Evolutionary conservation across 2,797 vertebrate genomes (phyloP).

Genomic region (Tokudaia muenninki): DNA sequence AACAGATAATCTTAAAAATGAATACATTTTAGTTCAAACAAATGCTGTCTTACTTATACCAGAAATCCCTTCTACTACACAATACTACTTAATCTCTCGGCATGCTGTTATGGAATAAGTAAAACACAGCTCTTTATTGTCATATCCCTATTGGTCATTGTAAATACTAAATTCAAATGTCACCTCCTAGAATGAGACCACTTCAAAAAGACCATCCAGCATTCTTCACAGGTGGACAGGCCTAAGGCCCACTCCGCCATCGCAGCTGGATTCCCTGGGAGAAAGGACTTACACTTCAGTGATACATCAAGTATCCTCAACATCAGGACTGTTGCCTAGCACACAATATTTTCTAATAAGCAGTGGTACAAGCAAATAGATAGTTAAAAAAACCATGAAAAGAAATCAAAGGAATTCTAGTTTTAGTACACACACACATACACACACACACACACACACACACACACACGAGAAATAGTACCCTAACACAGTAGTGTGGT

Average conservation of each 20-base stretch:
- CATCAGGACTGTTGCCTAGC: neutral
- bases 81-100: neutral
- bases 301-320: neutral
- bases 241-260: neutral
- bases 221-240: neutral
- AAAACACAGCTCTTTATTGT: neutral
- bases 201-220: neutral
- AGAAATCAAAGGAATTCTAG: neutral
- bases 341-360: neutral
- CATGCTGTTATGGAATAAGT: neutral
- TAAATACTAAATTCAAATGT: slow-evolving; percentile 33
- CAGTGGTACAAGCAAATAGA: neutral
- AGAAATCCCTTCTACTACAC: neutral
- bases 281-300: neutral
- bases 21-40: neutral
- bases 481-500: neutral
- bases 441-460: neutral
- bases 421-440: neutral
- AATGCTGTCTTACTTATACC: neutral
- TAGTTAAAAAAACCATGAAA: neutral
- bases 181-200: neutral
- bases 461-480: neutral
- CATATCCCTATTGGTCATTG: neutral
- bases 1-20: slow-evolving; percentile 27
- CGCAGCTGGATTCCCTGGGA: neutral